Conservation (phyloP, 2,888 invertebrate species). For the Caenorhabditis japonica region DNA sequence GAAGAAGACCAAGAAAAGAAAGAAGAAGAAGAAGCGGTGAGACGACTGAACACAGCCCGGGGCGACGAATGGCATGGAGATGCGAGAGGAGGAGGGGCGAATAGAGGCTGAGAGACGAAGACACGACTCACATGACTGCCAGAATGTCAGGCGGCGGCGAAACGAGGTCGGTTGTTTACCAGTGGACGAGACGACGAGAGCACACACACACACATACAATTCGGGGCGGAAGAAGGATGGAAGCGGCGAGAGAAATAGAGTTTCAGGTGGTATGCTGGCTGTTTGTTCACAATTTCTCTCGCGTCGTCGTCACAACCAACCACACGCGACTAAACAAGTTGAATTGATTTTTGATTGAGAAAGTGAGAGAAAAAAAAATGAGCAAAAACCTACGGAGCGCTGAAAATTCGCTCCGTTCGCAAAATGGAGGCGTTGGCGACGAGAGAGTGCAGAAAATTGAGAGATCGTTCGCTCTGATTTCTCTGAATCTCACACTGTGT, state of each 20-base stretch:
- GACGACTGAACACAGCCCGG: conserved; percentile 39
- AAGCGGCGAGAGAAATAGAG: too few relatives aligned
- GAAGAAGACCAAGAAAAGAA: too few relatives aligned
- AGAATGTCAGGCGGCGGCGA: conserved; percentile 33
- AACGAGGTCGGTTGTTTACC: conserved; percentile 19
- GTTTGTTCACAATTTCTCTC: conserved; percentile 17
- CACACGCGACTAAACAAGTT: too few relatives aligned
- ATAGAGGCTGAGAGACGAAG: conserved; percentile 13
- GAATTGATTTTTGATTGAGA: too few relatives aligned
- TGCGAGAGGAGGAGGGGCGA: conserved; percentile 10
- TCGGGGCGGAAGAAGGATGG: conserved; percentile 9
- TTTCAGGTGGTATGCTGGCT: conserved; percentile 14
- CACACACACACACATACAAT: background rate
- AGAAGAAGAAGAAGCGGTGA: conserved; percentile 13
- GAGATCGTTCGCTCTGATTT: too few relatives aligned
- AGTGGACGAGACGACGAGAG: conserved; percentile 7
- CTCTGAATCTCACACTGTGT: too few relatives aligned
- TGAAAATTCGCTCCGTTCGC: too few relatives aligned
- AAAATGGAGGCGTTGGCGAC: too few relatives aligned
- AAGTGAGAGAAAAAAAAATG: too few relatives aligned
- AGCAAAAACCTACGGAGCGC: too few relatives aligned
- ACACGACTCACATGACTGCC: conserved; percentile 40
- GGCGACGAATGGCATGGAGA: conserved; percentile 44
- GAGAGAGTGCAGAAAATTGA: too few relatives aligned
- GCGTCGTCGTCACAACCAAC: too few relatives aligned